phyloP scores from a whole-genome alignment of 1,140 invertebrate species.

The Campodea augens region DNA sequence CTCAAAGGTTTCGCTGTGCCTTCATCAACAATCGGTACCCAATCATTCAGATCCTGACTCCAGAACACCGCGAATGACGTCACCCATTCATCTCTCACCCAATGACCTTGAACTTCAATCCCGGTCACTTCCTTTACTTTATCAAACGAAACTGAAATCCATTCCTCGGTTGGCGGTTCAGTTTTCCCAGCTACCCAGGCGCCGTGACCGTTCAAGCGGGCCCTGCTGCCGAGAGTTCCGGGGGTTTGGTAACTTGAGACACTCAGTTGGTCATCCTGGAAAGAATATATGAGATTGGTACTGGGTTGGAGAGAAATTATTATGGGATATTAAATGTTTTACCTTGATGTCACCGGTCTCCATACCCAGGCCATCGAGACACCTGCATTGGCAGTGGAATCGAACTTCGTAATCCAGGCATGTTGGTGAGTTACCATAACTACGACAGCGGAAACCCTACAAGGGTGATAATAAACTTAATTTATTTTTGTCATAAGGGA shows the following conservation, averaged over 20 bases:
- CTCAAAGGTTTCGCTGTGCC: conserved; percentile 13
- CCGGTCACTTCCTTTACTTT: conserved; percentile 20
- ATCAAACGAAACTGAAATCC: conserved; percentile 14
- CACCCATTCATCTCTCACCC: conserved; percentile 18
- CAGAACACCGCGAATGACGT: conserved; percentile 19
- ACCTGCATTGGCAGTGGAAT: conserved; percentile 25
- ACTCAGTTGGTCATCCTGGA: conserved; percentile 19
- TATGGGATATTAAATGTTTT: background rate
- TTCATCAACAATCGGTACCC: conserved; percentile 13
- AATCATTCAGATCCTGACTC: conserved; percentile 19
- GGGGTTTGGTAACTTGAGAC: conserved; percentile 18
- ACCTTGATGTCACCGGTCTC: conserved; percentile 16
- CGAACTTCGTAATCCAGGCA: conserved; percentile 27
- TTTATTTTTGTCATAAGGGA: no score
- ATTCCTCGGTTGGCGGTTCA: conserved; percentile 9
- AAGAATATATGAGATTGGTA: background rate
- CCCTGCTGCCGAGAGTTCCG: conserved; percentile 16
- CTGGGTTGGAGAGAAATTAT: background rate
- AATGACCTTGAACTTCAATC: conserved; percentile 21
- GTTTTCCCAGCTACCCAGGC: conserved; percentile 14
- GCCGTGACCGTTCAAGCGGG: conserved; percentile 17
- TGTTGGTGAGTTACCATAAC: no score
- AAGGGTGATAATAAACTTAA: no score
- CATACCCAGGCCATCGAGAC: conserved; percentile 22
- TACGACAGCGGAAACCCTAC: no score